These are phyloP conservation scores for Lochmaea capreae DNA, from an alignment of 2,888 invertebrate genomes.

Conservation along the genomic window DNA sequence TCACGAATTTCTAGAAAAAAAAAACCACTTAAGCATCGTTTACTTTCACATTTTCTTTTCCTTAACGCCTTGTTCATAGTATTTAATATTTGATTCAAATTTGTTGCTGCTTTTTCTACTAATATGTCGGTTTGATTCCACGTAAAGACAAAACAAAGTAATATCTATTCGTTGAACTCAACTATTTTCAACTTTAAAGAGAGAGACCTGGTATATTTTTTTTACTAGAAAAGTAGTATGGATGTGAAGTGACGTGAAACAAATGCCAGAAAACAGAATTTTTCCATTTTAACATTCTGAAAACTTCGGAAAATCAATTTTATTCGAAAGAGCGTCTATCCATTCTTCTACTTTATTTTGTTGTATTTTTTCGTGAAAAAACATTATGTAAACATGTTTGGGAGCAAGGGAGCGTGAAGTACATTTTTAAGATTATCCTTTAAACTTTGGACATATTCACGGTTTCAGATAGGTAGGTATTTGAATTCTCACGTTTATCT, in stretches of 20 bases:
- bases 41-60: too few relatives aligned
- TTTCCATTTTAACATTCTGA: background rate
- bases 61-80: too few relatives aligned
- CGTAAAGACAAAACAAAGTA: background rate
- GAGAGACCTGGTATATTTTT: background rate
- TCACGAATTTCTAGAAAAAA: too few relatives aligned
- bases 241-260: background rate
- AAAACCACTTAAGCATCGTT: too few relatives aligned
- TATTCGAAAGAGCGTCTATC: background rate
- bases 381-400: background rate
- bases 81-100: too few relatives aligned
- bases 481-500: background rate
- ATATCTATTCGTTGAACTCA: background rate
- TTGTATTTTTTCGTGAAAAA: background rate
- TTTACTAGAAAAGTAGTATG: background rate
- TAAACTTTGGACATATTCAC: background rate
- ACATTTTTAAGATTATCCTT: background rate
- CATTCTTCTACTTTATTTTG: background rate
- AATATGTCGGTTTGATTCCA: too few relatives aligned
- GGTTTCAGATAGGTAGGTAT: background rate
- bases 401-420: background rate
- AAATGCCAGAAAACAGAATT: background rate
- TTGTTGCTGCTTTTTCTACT: too few relatives aligned
- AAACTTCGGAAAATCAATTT: background rate
- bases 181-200: background rate